Conservation (phyloP, 2,113 vertebrate species). For the Patagioenas fasciata region DNA sequence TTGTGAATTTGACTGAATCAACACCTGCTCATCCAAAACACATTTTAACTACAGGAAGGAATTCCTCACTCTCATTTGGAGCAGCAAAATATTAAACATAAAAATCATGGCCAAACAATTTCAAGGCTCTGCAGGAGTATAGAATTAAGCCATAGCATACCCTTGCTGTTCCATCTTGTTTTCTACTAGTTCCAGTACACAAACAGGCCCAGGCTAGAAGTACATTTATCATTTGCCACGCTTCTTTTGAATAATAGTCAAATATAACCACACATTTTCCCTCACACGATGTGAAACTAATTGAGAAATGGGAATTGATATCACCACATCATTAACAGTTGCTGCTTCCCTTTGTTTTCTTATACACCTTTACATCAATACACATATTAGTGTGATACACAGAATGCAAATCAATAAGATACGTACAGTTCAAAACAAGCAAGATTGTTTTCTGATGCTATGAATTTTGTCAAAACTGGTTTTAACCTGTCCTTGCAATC, state of each 20-base stretch:
- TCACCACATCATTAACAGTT: background rate
- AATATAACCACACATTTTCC: background rate
- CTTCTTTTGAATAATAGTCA: background rate
- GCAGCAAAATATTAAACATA: background rate
- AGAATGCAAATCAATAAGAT: background rate
- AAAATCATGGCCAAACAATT: conserved; percentile 9
- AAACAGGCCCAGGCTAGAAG: background rate
- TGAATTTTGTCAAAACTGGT: background rate
- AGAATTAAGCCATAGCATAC: background rate
- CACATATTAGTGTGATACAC: background rate
- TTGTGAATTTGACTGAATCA: conserved; percentile 35
- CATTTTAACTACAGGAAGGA: conserved; percentile 47
- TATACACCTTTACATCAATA: background rate
- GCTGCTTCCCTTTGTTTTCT: background rate
- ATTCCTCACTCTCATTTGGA: conserved; percentile 18
- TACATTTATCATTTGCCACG: background rate
- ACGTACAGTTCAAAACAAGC: background rate
- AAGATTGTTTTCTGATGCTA: background rate
- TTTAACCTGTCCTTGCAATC: background rate
- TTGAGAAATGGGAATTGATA: background rate
- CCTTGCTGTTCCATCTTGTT: background rate
- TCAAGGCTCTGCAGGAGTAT: conserved; percentile 4
- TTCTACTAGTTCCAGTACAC: background rate
- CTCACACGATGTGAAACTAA: background rate
- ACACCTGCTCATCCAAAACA: conserved; percentile 48